Conservation (phyloP, 2,797 vertebrate genomes). For the Acridotheres tristis region DNA sequence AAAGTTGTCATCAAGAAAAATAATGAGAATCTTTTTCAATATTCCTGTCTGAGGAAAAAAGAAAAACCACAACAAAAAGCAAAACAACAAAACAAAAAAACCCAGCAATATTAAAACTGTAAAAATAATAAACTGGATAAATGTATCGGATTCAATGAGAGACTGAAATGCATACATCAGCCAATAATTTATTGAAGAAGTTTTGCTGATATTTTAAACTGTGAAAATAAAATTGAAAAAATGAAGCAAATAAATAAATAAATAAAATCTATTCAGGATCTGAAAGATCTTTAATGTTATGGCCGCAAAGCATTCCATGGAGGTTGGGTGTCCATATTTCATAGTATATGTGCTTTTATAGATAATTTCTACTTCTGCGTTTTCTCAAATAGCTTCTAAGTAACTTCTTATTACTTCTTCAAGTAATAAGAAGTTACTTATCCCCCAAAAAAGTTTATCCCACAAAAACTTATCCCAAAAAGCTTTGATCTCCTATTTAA, state of each 20-base stretch:
- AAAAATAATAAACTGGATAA: conserved; percentile 19
- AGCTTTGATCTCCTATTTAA: not conserved
- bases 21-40: not conserved
- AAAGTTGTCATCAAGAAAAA: not conserved
- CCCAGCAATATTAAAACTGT: not conserved
- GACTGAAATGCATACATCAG: not conserved
- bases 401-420: too few species aligned
- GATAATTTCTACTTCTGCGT: not conserved
- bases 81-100: not conserved
- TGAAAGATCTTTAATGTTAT: not conserved
- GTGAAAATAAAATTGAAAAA: not conserved
- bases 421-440: too few species aligned
- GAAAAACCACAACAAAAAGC: not conserved
- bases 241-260: not conserved
- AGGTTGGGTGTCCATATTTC: not conserved
- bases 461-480: not conserved
- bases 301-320: not conserved
- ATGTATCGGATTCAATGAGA: not conserved
- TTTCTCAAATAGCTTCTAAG: not conserved
- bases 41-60: not conserved
- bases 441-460: too few species aligned
- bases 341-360: not conserved
- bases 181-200: not conserved
- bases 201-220: not conserved
- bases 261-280: not conserved